Evolutionary conservation across 2,888 invertebrate genomes (phyloP), one percentile per base, ranked within the genome.

Genomic region (Platycnemis pennipes): DNA sequence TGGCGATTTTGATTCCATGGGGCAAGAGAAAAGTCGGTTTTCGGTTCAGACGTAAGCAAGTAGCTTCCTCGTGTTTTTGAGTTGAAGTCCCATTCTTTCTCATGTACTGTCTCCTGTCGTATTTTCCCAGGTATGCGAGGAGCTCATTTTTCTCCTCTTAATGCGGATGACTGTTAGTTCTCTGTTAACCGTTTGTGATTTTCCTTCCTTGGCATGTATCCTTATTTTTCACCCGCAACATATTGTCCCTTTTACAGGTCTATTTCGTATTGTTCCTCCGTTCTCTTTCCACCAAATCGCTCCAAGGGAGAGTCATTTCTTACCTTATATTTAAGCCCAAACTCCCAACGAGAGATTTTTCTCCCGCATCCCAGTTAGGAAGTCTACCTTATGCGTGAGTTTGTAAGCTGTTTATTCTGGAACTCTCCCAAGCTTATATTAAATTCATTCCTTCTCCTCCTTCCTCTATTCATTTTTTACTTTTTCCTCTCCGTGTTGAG

Each of bases 131-230:
- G 8, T 37, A 77, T 77, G 63, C 26, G 3, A 37, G 37, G 37
- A 77, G 77, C 77, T 77, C 77, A 77, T 77, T 77, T 77, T 77
- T 77, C 77, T 77, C 37, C 77, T 22, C 37, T 77, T 77, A 77
- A 37, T 77, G 37, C 37, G 37, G 37, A 77, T 37, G 77, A 77
- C 77, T 63, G n/a, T 4, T 63, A 63, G 5, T 31, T 37, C 5
- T 8, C 77, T 8, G 77, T 77, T 13, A 77, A 13, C 8, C 77
- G 13, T 77, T 37, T 37, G 77, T 77, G 77, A 77, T 77, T 77
- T 77, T 77, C 13, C 31, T 77, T 77, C 37, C 77, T 77, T 77
- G 77, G 37, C 77, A 11, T 77, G 13, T 37, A 37, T 77, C 11
- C 37, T 77, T 77, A 77, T 37, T 11, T 77, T 77, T 3, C n/a